These are phyloP conservation scores for Eulemur albifrons DNA, from an alignment of 2,797 vertebrate species.

Conservation along the genomic window DNA sequence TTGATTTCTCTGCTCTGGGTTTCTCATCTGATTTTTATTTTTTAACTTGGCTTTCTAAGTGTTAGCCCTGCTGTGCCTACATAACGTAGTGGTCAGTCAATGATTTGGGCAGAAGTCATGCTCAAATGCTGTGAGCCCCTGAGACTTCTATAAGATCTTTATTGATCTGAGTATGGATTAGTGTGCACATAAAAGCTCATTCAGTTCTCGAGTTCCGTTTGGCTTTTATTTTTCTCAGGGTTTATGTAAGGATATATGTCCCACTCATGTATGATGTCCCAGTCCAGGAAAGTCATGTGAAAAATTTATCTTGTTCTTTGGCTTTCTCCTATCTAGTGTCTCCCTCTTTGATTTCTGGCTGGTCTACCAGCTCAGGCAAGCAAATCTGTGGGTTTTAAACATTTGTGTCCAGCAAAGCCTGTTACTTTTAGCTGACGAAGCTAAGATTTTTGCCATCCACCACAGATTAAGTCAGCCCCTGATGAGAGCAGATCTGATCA, in stretches of 20 bases:
- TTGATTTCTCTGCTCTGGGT: neutral
- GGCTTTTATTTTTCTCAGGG: neutral
- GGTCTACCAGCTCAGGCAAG: neutral
- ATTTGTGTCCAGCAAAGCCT: neutral
- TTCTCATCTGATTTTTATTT: neutral
- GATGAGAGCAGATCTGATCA: neutral
- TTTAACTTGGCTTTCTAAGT: neutral
- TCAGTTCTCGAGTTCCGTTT: neutral
- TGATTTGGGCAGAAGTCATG: too few relatives aligned
- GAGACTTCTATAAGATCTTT: neutral
- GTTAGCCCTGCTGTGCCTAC: too few relatives aligned
- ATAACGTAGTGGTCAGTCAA: too few relatives aligned
- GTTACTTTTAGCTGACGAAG: neutral
- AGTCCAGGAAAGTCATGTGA: too few relatives aligned
- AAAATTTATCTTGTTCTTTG: neutral
- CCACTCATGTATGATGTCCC: neutral
- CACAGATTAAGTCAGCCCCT: neutral
- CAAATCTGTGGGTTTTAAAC: neutral
- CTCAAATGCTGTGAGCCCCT: neutral
- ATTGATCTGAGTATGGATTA: neutral
- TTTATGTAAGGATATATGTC: neutral
- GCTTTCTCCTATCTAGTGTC: neutral
- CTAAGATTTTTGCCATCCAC: neutral
- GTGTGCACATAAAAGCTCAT: neutral
- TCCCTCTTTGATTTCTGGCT: neutral